Percentiles rank a stretch among this genome's conserved stretches.
phyloP scores from a whole-genome alignment of 2,888 invertebrate species.

The Polietes domitor region DNA sequence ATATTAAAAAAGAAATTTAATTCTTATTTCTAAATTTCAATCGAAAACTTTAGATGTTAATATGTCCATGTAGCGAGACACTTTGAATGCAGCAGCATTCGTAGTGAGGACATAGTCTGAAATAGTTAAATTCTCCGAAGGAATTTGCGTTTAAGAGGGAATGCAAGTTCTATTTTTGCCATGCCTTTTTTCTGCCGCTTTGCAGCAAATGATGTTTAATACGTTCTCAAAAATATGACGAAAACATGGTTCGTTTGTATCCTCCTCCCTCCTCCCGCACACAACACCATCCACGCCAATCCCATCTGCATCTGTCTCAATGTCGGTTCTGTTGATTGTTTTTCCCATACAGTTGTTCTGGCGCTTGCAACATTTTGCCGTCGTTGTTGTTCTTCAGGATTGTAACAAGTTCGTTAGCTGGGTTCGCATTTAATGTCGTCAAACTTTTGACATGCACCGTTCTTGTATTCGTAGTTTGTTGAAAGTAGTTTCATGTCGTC shows the following conservation, averaged over 20 bases:
- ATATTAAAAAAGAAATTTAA: too few species aligned
- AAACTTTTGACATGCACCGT: conserved; percentile 77
- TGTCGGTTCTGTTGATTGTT: conserved; percentile 12
- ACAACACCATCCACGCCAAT: neutral
- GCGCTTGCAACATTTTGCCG: conserved; percentile 25
- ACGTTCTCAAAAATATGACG: conserved; percentile 53
- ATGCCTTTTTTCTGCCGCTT: neutral
- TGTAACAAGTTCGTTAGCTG: conserved; percentile 55
- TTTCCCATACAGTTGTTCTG: neutral
- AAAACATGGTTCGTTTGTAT: conserved; percentile 53
- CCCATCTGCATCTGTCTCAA: neutral
- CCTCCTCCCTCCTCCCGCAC: neutral
- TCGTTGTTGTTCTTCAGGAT: conserved; percentile 25
- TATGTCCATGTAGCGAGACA: too few species aligned
- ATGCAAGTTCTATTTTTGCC: neutral
- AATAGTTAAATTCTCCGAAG: too few species aligned
- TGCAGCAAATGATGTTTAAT: conserved; percentile 54
- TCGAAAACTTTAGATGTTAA: too few species aligned
- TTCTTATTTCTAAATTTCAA: too few species aligned
- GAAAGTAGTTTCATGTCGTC: conserved; percentile 77
- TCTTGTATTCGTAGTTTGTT: conserved; percentile 73
- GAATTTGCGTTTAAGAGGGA: neutral
- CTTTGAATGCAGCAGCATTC: too few species aligned
- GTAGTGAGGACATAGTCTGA: too few species aligned
- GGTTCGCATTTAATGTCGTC: conserved; percentile 71